Evolutionary conservation across 2,888 invertebrate species (phyloP).

Genomic region (Mallateleia sp.): DNA sequence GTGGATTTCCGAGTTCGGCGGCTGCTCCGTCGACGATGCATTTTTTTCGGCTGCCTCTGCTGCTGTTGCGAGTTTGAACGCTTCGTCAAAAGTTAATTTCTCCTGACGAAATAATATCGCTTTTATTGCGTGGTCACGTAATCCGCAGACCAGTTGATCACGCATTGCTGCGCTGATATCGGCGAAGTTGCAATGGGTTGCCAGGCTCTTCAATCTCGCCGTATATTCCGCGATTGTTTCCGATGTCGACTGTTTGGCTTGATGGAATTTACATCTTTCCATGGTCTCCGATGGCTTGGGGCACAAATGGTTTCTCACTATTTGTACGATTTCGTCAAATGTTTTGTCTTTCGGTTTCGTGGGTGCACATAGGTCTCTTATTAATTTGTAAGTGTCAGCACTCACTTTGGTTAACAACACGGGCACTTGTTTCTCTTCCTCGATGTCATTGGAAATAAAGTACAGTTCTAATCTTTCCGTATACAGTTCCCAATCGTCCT

Average conservation of each 20-base stretch:
- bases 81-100: background rate
- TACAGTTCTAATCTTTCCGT: slow-evolving; percentile 52
- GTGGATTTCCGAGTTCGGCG: no score
- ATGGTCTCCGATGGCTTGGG: slow-evolving; percentile 66
- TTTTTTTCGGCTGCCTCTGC: slow-evolving; percentile 23
- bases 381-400: slow-evolving; percentile 40
- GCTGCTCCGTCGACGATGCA: slow-evolving; percentile 4
- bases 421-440: slow-evolving; percentile 63
- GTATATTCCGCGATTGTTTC: slow-evolving; percentile 41
- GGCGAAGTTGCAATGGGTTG: background rate
- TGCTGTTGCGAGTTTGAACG: background rate
- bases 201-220: slow-evolving; percentile 85
- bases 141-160: slow-evolving; percentile 13
- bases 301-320: slow-evolving; percentile 63
- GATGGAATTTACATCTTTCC: slow-evolving; percentile 50
- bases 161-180: background rate
- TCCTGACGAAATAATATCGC: slow-evolving; percentile 12
- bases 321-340: slow-evolving; percentile 60
- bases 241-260: slow-evolving; percentile 1
- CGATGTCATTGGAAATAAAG: slow-evolving; percentile 70
- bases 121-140: slow-evolving; percentile 18
- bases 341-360: slow-evolving; percentile 45
- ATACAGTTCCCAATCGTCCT: slow-evolving; percentile 51
- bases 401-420: slow-evolving; percentile 50
- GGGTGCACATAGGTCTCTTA: slow-evolving; percentile 66